Base-by-base conservation (phyloP, 2,113 vertebrate genomes). In the Microcebus tavaratra region DNA sequence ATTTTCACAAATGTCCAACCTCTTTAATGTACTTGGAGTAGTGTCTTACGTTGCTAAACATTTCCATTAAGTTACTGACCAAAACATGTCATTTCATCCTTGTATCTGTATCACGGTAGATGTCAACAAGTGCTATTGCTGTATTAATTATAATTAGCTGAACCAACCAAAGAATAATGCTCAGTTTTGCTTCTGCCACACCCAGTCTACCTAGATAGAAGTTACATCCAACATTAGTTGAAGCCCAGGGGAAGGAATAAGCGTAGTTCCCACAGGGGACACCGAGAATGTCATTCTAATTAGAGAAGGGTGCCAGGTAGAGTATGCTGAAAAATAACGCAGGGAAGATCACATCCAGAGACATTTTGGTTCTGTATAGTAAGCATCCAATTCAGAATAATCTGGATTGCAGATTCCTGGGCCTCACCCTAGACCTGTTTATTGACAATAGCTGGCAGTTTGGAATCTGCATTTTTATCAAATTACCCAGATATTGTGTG, bases 181-280 rank as follows among this genome's bases (percentile, higher is more conserved):
- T 95, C 31, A 72, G 42, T 79, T 95, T 92, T 80, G 48, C 57
- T 95, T 94, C 50, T 67, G 61, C 45, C 61, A 82, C 4, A 45
- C 11, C 18, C 20, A 73, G 59, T 57, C 55, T 61, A 15, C 34
- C 29, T 65, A 53, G 59, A 36, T 48, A 81, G 80, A 91, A 80
- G 75, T 86, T 42, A 50, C 6, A 34, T 29, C 5, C 21, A 75
- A 50, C 6, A 13, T 76, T 75, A 53, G n/a, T 45, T 67, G 78
- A 76, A n/a, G 15, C 78, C 45, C 65, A 27, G 39, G 92, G 67
- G 82, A 61, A 68, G 18, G 36, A 36, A 63, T 15, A 21, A 10
- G 1, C 18, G 3, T 23, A 25, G 8, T 13, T 82, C 59, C 81
- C n/a, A 10, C 11, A 48, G 27, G 53, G 15, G 57, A 31, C 34